Base-by-base conservation (phyloP, 2,113 vertebrate species). In the Chiloscyllium plagiosum region DNA sequence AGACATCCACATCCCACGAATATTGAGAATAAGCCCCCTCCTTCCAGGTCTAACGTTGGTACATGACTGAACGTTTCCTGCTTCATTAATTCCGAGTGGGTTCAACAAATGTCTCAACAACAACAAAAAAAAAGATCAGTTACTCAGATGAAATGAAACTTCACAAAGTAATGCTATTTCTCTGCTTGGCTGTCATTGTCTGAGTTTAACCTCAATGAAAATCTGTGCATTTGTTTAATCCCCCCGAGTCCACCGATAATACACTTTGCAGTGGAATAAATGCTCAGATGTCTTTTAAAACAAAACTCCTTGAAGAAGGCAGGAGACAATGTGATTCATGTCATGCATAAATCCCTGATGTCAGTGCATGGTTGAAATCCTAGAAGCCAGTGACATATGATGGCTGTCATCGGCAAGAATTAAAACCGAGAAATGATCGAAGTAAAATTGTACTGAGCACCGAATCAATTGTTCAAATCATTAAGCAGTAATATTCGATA, bases 381-480 rank as follows among this genome's bases (percentile, higher is more conserved):
- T 52, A 69, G 24, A 47, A 70, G 94, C 52, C 24, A 1, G 52
- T 95, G 69, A 95, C 94, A 95, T 95, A 95, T 52, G 69, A 95
- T 29, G 22, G 24, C 12, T 95, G 94, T 72, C 94, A 15, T 26
- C 6, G 42, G 29, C 70, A 76, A 29, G 94, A 76, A 95, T 95
- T 95, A 95, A 95, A 95, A 24, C 42, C 7, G 68, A 95, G 33
- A 95, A 95, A 95, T 95, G 69, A 95, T 52, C 52, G 94, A 29
- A 72, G 0, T 6, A 93, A 93, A 93, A n/a, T 17, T 66, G n/a
- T 66, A 10, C 61, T 20, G 65, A 95, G 50, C 50, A 42, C 72
- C 4, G 42, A 50, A 52, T 76, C 94, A 95, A 95, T 50, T 95
- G 68, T 42, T 76, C 68, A 95, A 47, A 76, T 72, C 68, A 95